Evolutionary conservation across 2,797 vertebrate species (phyloP).

Genomic region (Serranus cabrilla): DNA sequence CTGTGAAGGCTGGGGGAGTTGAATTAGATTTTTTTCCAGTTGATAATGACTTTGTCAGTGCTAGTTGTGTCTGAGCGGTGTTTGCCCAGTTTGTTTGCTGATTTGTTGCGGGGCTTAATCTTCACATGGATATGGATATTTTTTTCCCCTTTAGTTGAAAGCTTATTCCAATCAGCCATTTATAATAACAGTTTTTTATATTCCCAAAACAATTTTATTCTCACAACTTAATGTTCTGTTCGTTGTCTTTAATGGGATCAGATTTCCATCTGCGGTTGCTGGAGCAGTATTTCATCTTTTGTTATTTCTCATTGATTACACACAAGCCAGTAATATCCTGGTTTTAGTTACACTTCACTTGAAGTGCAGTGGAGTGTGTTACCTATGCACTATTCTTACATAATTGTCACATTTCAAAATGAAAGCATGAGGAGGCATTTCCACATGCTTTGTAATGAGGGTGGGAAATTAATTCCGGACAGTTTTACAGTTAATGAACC

Average conservation of each 20-base stretch:
- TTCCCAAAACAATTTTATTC: slow-evolving; percentile 25
- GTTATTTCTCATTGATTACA: slow-evolving; percentile 37
- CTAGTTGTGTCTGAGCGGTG: slow-evolving; percentile 4
- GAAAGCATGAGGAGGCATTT: slow-evolving; percentile 22
- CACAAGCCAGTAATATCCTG: slow-evolving; percentile 23
- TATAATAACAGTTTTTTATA: slow-evolving; percentile 30
- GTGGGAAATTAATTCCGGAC: slow-evolving; percentile 16
- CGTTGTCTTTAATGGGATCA: slow-evolving; percentile 15
- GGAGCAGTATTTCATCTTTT: slow-evolving; percentile 25
- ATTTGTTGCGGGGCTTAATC: slow-evolving; percentile 33
- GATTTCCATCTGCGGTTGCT: slow-evolving; percentile 18
- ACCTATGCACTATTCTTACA: slow-evolving; percentile 26
- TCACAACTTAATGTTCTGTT: slow-evolving; percentile 24
- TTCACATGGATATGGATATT: slow-evolving; percentile 27
- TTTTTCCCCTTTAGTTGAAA: slow-evolving; percentile 16
- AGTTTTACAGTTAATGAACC: slow-evolving; percentile 38
- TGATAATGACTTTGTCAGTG: slow-evolving; percentile 57
- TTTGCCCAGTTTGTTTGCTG: slow-evolving; percentile 50
- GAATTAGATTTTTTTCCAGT: slow-evolving; percentile 41
- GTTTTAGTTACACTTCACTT: slow-evolving; percentile 53
- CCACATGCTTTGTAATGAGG: slow-evolving; percentile 3
- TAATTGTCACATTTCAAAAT: slow-evolving; percentile 47
- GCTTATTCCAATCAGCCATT: slow-evolving; percentile 11
- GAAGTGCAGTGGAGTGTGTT: slow-evolving; percentile 30
- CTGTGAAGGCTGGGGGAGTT: slow-evolving; percentile 34